These are phyloP conservation scores for Cephalopterus ornatus DNA, from an alignment of 2,113 vertebrate genomes.

Conservation along the genomic window DNA sequence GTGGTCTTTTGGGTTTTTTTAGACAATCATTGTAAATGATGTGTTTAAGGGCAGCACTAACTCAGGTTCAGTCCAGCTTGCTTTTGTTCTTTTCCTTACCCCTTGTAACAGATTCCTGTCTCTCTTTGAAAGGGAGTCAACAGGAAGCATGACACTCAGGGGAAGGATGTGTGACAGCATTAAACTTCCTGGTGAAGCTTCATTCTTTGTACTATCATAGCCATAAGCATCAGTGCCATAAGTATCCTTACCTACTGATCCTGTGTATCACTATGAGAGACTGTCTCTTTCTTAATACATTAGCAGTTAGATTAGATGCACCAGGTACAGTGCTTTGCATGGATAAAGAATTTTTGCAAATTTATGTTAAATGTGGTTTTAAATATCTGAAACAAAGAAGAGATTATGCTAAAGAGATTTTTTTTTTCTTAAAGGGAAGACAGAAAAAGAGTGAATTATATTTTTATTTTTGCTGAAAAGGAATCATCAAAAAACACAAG, in stretches of 20 bases:
- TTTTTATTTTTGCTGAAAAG: background rate
- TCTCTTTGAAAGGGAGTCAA: constrained; percentile 4
- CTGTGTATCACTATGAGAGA: background rate
- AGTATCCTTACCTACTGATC: background rate
- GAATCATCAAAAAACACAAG: background rate
- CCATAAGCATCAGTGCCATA: background rate
- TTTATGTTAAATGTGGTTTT: background rate
- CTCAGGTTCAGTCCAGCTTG: background rate
- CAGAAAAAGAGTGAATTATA: background rate
- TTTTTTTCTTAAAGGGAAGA: background rate
- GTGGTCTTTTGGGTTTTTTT: background rate
- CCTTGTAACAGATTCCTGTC: background rate
- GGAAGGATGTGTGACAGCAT: constrained; percentile 29
- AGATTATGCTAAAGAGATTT: background rate
- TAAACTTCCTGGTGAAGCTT: constrained; percentile 34
- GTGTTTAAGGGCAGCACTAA: background rate
- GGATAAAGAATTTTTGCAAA: background rate
- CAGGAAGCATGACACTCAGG: constrained; percentile 40
- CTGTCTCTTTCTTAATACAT: background rate
- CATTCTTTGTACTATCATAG: background rate
- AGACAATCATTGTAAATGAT: background rate
- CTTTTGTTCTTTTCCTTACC: background rate
- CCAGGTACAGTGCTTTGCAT: background rate
- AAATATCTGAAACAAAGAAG: background rate
- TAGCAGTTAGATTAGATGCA: background rate